These are phyloP conservation scores for Dromococcyx pavoninus DNA, from an alignment of 2,797 vertebrate genomes.

Conservation along the genomic window DNA sequence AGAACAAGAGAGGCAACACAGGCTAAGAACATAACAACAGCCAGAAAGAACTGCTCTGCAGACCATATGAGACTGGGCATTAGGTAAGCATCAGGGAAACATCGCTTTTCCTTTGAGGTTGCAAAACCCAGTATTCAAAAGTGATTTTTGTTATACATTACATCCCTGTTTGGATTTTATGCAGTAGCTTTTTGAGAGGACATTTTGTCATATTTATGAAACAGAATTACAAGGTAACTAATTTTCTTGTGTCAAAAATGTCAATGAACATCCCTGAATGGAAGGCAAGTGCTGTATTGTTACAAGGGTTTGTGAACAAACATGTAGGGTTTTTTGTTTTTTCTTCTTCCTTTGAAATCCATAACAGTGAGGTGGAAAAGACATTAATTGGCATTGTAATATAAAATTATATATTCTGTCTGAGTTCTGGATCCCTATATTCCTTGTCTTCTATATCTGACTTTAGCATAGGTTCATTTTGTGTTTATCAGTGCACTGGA, in stretches of 20 bases:
- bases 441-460: not conserved
- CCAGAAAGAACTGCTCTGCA: not conserved
- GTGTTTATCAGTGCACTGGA: not conserved
- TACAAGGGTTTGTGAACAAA: not conserved
- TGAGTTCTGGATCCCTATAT: not conserved
- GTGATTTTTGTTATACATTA: constrained; percentile 4
- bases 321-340: rapidly evolving
- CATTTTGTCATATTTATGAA: not conserved
- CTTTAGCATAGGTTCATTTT: not conserved
- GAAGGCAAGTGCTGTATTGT: not conserved
- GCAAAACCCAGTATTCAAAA: not conserved
- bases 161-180: not conserved
- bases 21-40: not conserved
- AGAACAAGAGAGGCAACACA: not conserved
- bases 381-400: not conserved
- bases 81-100: not conserved
- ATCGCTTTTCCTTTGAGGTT: not conserved
- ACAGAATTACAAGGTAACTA: not conserved
- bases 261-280: not conserved
- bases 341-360: not conserved
- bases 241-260: not conserved
- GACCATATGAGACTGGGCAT: not conserved
- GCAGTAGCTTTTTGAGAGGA: not conserved
- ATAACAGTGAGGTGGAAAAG: not conserved
- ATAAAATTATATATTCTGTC: not conserved